These are phyloP conservation scores for Astyanax mexicanus DNA, from an alignment of 2,797 vertebrate species.

Conservation along the genomic window DNA sequence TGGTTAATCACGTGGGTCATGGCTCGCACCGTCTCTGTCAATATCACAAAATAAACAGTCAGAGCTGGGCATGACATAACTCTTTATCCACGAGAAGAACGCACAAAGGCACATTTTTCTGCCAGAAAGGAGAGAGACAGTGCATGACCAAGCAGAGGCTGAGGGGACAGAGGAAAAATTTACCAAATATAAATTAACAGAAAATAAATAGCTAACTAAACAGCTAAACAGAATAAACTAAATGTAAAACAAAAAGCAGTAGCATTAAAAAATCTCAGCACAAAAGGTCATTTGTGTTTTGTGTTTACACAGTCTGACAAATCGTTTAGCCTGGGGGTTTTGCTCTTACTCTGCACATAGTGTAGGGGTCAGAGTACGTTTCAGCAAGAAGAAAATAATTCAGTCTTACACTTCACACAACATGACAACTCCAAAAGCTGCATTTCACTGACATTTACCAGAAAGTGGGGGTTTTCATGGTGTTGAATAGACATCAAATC, in stretches of 20 bases:
- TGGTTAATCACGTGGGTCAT: slow-evolving; percentile 99
- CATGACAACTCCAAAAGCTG: slow-evolving; percentile 21
- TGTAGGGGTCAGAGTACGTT: slow-evolving; percentile 20
- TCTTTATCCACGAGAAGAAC: slow-evolving; percentile 2
- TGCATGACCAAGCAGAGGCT: slow-evolving; percentile 19
- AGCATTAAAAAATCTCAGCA: slow-evolving; percentile 18
- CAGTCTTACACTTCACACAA: background rate
- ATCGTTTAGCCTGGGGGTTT: slow-evolving; percentile 19
- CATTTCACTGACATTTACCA: slow-evolving; percentile 17
- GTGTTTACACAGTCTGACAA: slow-evolving; percentile 40
- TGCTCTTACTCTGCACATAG: slow-evolving; percentile 5
- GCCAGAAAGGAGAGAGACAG: background rate
- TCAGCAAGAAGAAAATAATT: slow-evolving; percentile 36
- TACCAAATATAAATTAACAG: background rate
- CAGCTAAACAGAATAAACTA: background rate
- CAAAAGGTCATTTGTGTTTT: slow-evolving; percentile 39
- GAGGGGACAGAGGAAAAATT: background rate
- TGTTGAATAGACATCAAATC: background rate
- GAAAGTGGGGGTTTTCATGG: slow-evolving; percentile 19
- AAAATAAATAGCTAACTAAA: slow-evolving; percentile 8
- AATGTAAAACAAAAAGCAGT: slow-evolving; percentile 21
- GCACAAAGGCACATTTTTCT: slow-evolving; percentile 8
- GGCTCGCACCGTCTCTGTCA: slow-evolving; percentile 92
- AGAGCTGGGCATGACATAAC: slow-evolving; percentile 16
- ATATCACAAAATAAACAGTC: slow-evolving; percentile 46